Base-by-base conservation (phyloP, 2,888 invertebrate species). In the Eurois occulta region DNA sequence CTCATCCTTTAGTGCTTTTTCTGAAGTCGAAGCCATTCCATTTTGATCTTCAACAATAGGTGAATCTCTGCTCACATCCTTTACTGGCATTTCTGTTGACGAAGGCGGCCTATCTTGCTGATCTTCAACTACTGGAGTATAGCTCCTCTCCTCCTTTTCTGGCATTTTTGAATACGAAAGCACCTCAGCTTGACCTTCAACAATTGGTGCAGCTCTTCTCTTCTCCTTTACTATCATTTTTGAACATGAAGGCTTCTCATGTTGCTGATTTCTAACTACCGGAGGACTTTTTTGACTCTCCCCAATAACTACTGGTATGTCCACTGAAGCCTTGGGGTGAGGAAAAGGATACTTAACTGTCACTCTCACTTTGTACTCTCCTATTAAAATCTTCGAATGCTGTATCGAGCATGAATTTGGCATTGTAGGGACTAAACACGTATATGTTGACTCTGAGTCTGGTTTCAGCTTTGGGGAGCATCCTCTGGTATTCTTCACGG, bases 291-390 rank as follows among this genome's bases (percentile, higher is more conserved):
- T 46, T 16, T 72, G 8, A 28, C 10, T 72, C 21, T 72, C 68
- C 6, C 72, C 72, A 21, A 72, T 72, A 16, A 72, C 10, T 7
- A 72, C 72, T 38, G 72, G 72, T 46, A 72, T 72, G 1, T 72
- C 72, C 3, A 72, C 3, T 38, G 68, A 38, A 67, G 67, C 72
- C 38, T 67, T 46, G 10, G n/a, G 32, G 1, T 72, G 35, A 48
- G 46, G 68, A 2, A 38, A 68, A 0, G 72, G 28, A 48, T 38
- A 48, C 21, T 28, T 28, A 24, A 68, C 68, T 72, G 72, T 68
- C 16, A 72, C 68, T 38, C 46, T 72, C n/a, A 72, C 72, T 68
- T 48, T 72, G 38, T 72, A 72, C 46, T 72, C 46, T 38, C 35
- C 72, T 16, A 8, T 10, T 67, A 72, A 48, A 28, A 72, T 48